Percentiles rank a stretch among this genome's conserved stretches.
phyloP scores from a whole-genome alignment of 1,140 invertebrate species.

The Lasaia peninsularis region DNA sequence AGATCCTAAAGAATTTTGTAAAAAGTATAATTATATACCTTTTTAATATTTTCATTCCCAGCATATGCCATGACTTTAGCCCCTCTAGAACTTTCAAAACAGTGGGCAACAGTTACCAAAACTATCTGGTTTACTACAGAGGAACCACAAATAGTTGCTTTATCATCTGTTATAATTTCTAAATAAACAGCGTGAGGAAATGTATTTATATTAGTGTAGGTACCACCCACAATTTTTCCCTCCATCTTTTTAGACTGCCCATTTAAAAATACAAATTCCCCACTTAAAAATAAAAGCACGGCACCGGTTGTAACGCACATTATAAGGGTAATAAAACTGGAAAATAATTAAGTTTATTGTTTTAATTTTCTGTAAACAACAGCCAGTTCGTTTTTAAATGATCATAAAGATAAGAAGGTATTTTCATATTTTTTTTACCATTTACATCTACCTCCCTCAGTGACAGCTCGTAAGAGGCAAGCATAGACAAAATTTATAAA shows the following conservation, averaged over 20 bases:
- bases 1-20: no score
- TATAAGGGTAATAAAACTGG: not conserved
- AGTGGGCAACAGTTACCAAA: slow-evolving; percentile 41
- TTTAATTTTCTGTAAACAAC: not conserved
- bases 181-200: slow-evolving; percentile 41
- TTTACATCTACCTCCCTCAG: no score
- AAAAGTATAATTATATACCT: slow-evolving; percentile 29
- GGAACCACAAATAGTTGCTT: slow-evolving; percentile 29
- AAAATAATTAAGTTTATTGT: not conserved
- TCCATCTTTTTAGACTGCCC: slow-evolving; percentile 18
- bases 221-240: slow-evolving; percentile 32
- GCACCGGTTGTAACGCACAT: not conserved
- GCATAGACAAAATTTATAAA: no score
- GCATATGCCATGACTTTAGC: slow-evolving; percentile 28
- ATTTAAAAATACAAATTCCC: slow-evolving; percentile 15
- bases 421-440: no score
- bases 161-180: slow-evolving; percentile 10
- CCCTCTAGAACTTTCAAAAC: slow-evolving; percentile 20
- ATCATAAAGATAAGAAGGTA: not conserved
- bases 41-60: slow-evolving; percentile 36
- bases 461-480: no score
- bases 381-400: not conserved
- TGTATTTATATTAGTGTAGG: slow-evolving; percentile 24
- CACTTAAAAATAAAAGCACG: not conserved
- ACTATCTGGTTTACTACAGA: slow-evolving; percentile 38